Percentiles rank a stretch among this genome's conserved stretches.
Conservation (phyloP, 2,888 invertebrate species). For the Dicyrtomina minuta region DNA sequence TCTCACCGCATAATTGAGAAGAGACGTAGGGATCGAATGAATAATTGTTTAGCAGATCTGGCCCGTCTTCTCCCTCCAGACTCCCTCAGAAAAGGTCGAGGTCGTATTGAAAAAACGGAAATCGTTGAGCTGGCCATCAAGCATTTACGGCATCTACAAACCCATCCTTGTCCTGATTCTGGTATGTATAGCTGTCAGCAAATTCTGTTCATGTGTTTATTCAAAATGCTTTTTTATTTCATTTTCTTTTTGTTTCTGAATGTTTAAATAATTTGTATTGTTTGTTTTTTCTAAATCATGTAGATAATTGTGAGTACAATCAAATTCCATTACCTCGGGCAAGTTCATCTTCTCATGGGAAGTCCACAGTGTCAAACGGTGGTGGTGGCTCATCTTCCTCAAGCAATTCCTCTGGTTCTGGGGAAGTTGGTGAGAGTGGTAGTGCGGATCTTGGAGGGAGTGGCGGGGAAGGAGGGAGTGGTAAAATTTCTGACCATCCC, state of each 20-base stretch:
- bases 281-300: too few species aligned
- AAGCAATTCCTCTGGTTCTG: conserved; percentile 14
- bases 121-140: conserved; percentile 97
- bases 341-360: conserved; percentile 17
- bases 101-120: conserved; percentile 94
- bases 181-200: conserved; percentile 54
- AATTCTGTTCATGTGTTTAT: not conserved
- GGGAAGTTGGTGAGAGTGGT: not conserved
- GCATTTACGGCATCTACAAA: conserved; percentile 84
- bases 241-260: too few species aligned
- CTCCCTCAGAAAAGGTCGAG: conserved; percentile 91
- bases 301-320: conserved; percentile 51
- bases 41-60: conserved; percentile 91
- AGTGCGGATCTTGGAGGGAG: not conserved
- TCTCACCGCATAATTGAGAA: conserved; percentile 98
- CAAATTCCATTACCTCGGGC: conserved; percentile 26
- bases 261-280: too few species aligned
- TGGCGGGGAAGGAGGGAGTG: not conserved
- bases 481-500: too few species aligned
- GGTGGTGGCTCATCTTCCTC: conserved; percentile 9
- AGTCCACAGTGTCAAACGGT: not conserved
- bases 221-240: not conserved
- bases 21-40: conserved; percentile 91
- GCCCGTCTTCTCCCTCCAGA: conserved; percentile 89
- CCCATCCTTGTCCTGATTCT: conserved; percentile 56